Percentiles rank a stretch among this genome's conserved stretches.
These are phyloP conservation scores for Monoplex corrugatus DNA, from an alignment of 2,888 invertebrate species.

Conservation along the genomic window DNA sequence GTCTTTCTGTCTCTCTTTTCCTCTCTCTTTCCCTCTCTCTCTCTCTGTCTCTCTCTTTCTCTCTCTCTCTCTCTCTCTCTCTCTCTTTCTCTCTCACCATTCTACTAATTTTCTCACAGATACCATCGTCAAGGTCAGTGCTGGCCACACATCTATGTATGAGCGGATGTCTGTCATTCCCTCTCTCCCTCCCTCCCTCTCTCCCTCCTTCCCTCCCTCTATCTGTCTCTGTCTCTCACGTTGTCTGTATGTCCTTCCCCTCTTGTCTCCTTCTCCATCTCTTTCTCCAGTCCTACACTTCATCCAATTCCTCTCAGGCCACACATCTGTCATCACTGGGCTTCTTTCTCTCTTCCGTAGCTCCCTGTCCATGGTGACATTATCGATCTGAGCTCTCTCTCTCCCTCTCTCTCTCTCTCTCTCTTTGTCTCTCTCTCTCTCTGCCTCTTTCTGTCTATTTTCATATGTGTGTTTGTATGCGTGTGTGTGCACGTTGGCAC, in stretches of 20 bases:
- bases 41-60: neutral
- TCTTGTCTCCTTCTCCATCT: neutral
- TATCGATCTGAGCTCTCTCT: too few relatives aligned
- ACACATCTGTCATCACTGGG: neutral
- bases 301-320: neutral
- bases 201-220: neutral
- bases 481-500: too few relatives aligned
- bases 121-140: too few relatives aligned
- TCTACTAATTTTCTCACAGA: too few relatives aligned
- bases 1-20: neutral
- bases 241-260: neutral
- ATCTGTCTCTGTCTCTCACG: neutral
- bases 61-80: neutral
- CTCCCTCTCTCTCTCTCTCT: neutral
- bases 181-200: neutral
- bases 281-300: neutral
- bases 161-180: neutral
- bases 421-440: neutral
- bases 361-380: neutral
- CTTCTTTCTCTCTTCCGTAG: neutral
- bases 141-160: too few relatives aligned
- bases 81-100: neutral
- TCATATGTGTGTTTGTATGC: too few relatives aligned
- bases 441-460: neutral
- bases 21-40: neutral